Evolutionary conservation across 2,113 vertebrate species (phyloP).

Genomic region (Gorilla gorilla): DNA sequence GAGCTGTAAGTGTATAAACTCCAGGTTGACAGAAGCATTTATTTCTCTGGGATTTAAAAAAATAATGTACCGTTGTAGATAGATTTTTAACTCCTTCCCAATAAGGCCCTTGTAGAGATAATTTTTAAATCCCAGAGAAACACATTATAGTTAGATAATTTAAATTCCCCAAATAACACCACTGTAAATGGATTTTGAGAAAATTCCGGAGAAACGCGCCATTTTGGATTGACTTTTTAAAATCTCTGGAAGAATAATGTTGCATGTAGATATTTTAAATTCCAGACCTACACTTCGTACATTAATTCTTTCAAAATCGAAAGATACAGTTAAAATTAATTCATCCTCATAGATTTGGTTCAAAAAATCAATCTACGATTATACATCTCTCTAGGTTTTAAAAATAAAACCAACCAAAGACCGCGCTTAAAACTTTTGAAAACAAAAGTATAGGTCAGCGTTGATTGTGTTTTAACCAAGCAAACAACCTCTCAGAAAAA

Average conservation of each 20-base stretch:
- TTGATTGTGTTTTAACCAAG: conserved; percentile 44
- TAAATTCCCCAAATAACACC: conserved; percentile 33
- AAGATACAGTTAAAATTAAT: neutral
- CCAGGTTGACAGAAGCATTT: conserved; percentile 9
- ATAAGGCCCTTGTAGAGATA: neutral
- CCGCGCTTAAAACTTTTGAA: conserved; percentile 56
- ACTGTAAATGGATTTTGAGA: conserved; percentile 42
- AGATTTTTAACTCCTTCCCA: neutral
- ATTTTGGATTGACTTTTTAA: conserved; percentile 70
- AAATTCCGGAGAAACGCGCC: conserved; percentile 60
- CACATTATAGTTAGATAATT: conserved; percentile 31
- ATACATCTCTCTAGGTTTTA: neutral
- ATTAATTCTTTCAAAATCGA: neutral
- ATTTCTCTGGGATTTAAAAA: conserved; percentile 47
- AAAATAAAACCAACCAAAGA: conserved; percentile 49
- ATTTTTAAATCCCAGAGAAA: conserved; percentile 47
- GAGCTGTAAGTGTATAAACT: neutral
- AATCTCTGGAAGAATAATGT: conserved; percentile 13
- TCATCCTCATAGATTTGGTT: neutral
- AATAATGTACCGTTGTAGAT: neutral
- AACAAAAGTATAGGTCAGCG: conserved; percentile 55
- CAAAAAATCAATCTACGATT: neutral
- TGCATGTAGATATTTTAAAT: conserved; percentile 39
- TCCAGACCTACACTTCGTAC: neutral
- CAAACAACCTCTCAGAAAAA: conserved; percentile 33